Conservation (phyloP, 1,140 invertebrate species). For the Tribolium madens region DNA sequence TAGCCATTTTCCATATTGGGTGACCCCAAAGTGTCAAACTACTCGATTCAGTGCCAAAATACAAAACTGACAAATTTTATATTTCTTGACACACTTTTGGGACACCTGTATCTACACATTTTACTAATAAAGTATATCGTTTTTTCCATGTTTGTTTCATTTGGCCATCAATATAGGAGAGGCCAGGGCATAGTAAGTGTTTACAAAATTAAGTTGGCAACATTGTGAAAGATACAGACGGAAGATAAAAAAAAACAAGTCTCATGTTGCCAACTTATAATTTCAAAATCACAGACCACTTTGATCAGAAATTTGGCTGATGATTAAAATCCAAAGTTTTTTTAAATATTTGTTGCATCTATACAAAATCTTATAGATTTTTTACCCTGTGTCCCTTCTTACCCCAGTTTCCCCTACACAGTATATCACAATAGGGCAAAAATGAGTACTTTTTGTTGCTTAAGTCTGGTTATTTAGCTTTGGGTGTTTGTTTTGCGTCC, state of each 20-base stretch:
- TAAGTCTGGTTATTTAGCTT: slow-evolving; percentile 57
- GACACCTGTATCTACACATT: neutral
- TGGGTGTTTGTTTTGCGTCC: slow-evolving; percentile 63
- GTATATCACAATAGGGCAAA: neutral
- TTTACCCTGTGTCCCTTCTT: no score
- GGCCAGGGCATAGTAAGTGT: no score
- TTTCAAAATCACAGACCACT: no score
- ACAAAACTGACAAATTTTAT: neutral
- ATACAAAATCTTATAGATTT: no score
- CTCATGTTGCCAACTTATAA: no score
- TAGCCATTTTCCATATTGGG: slow-evolving; percentile 1
- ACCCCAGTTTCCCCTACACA: no score
- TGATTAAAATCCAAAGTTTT: no score
- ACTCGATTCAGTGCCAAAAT: neutral
- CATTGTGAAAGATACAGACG: no score
- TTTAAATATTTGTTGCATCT: no score
- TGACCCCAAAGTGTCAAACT: neutral
- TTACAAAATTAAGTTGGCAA: no score
- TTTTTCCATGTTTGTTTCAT: slow-evolving; percentile 2
- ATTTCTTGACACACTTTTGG: neutral
- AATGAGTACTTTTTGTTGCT: neutral
- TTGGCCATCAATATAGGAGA: neutral
- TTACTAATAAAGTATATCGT: slow-evolving; percentile 13
- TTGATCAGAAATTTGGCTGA: no score
- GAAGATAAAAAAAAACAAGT: no score